A percentile compares a stretch with the other conserved stretches of the same genome.
These are phyloP conservation scores for Rhinolophus sinicus DNA, from an alignment of 2,113 vertebrate genomes.

Conservation along the genomic window DNA sequence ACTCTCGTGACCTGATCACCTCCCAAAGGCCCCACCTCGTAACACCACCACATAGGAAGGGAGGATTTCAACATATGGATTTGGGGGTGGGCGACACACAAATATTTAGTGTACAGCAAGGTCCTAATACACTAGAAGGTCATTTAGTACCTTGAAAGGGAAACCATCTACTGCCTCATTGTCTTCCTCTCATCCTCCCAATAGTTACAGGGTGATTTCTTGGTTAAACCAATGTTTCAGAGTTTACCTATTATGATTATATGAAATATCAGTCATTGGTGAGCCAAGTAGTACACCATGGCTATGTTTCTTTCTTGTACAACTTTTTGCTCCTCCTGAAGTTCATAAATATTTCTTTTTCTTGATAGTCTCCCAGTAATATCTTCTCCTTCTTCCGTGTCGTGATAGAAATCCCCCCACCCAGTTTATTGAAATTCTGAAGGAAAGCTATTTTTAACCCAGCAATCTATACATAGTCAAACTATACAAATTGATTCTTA, in stretches of 20 bases:
- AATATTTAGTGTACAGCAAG: not conserved
- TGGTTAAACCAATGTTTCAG: not conserved
- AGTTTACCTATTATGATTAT: not conserved
- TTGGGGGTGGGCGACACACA: not conserved
- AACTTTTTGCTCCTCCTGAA: not conserved
- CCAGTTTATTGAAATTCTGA: not conserved
- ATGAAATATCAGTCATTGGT: not conserved
- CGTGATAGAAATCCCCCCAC: not conserved
- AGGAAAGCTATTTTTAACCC: not conserved
- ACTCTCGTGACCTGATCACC: not conserved
- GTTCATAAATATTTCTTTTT: not conserved
- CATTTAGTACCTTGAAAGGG: not conserved
- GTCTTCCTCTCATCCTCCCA: not conserved
- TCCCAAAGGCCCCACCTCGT: not conserved
- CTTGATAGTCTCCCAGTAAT: not conserved
- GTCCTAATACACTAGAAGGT: not conserved
- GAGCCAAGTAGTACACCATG: not conserved
- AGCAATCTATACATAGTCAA: no score
- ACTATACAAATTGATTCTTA: not conserved
- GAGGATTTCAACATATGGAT: not conserved
- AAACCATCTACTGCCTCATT: not conserved
- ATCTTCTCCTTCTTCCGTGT: not conserved
- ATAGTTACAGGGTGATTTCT: not conserved
- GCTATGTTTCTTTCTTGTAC: not conserved
- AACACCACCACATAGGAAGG: no score